Evolutionary conservation across 2,888 invertebrate genomes (phyloP).

Genomic region (Agonum fuliginosum): DNA sequence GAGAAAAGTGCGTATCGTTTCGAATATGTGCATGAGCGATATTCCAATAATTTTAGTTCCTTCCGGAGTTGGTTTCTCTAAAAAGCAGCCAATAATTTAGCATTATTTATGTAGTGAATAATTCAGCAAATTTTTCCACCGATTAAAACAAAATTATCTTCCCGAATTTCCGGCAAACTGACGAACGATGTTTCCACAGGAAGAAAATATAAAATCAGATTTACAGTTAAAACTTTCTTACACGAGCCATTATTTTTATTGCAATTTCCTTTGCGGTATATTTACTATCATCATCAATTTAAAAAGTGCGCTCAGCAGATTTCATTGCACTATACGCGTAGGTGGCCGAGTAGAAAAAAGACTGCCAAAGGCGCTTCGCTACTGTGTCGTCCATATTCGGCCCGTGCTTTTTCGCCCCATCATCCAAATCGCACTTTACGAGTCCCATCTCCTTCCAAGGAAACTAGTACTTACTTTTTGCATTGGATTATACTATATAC

Average conservation of each 20-base stretch:
- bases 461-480: too few relatives aligned
- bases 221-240: constrained; percentile 58
- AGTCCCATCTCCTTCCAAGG: too few relatives aligned
- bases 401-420: too few relatives aligned
- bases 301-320: constrained; percentile 61
- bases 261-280: constrained; percentile 59
- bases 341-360: constrained; percentile 9
- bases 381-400: too few relatives aligned
- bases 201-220: constrained; percentile 58
- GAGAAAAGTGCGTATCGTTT: too few relatives aligned
- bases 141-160: constrained; percentile 52
- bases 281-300: constrained; percentile 59
- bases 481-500: too few relatives aligned
- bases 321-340: constrained; percentile 53
- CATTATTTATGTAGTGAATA: constrained; percentile 1
- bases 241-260: constrained; percentile 59
- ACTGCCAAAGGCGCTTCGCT: not conserved
- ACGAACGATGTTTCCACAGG: constrained; percentile 49
- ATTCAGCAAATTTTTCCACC: constrained; percentile 40
- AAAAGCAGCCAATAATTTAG: constrained; percentile 2
- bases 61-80: too few relatives aligned
- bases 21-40: too few relatives aligned
- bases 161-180: constrained; percentile 47
- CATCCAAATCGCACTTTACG: too few relatives aligned
- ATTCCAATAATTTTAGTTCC: too few relatives aligned